A percentile compares a stretch with the other conserved stretches of the same genome.
phyloP scores from a whole-genome alignment of 2,888 invertebrate species.

The Eulithis prunata region DNA sequence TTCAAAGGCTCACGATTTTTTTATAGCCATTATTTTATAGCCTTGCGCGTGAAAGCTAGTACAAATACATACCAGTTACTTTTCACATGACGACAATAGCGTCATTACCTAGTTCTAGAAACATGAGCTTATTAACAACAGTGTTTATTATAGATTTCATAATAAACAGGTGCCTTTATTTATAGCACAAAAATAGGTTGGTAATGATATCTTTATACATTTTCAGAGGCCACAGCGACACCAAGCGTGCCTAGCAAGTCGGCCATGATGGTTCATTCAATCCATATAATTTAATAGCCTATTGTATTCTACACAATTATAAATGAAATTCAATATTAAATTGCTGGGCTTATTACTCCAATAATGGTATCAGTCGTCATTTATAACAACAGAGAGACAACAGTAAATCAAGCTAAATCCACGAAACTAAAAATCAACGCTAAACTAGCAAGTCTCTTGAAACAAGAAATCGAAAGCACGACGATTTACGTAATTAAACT shows the following conservation, averaged over 20 bases:
- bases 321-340: slow-evolving; percentile 24
- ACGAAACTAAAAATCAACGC: too few relatives aligned
- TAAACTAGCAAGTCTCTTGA: too few relatives aligned
- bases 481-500: too few relatives aligned
- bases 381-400: slow-evolving; percentile 4
- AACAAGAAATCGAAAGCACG: too few relatives aligned
- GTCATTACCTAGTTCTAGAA: slow-evolving; percentile 7
- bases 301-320: slow-evolving; percentile 57
- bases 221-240: slow-evolving; percentile 53
- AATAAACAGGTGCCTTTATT: slow-evolving; percentile 6
- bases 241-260: slow-evolving; percentile 54
- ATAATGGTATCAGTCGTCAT: slow-evolving; percentile 9
- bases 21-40: background rate
- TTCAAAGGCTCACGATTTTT: slow-evolving; percentile 16
- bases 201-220: slow-evolving; percentile 20
- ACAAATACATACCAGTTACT: slow-evolving; percentile 7
- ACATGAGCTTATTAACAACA: background rate
- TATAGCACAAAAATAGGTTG: slow-evolving; percentile 11
- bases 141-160: slow-evolving; percentile 2
- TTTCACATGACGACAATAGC: slow-evolving; percentile 4
- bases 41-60: slow-evolving; percentile 2
- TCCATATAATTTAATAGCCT: slow-evolving; percentile 60
- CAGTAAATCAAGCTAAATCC: background rate
- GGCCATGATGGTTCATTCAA: slow-evolving; percentile 53
- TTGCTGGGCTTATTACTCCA: slow-evolving; percentile 13